These are phyloP conservation scores for Acyrthosiphon pisum DNA, from an alignment of 1,140 invertebrate species.

Conservation along the genomic window DNA sequence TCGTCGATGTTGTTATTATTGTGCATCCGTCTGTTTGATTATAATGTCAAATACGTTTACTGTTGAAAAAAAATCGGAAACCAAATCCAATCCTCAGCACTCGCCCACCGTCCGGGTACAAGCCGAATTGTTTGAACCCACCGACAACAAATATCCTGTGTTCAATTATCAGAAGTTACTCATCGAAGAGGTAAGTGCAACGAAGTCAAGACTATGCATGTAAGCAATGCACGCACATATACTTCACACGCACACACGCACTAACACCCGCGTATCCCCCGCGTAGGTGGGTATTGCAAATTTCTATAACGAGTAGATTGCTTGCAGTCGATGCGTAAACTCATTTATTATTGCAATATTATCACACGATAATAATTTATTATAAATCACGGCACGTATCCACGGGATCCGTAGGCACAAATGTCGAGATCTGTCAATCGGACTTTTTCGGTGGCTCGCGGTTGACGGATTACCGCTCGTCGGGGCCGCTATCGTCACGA, in stretches of 20 bases:
- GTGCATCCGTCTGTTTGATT: slow-evolving; percentile 39
- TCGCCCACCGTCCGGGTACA: slow-evolving; percentile 49
- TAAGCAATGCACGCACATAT: not conserved
- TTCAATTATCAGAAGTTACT: slow-evolving; percentile 56
- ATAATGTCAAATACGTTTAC: slow-evolving; percentile 46
- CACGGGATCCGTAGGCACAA: not conserved
- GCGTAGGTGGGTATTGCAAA: not conserved
- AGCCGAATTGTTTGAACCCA: slow-evolving; percentile 50
- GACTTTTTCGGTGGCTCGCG: not conserved
- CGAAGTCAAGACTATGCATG: not conserved
- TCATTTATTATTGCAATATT: not conserved
- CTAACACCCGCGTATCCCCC: not conserved
- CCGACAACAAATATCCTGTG: slow-evolving; percentile 55
- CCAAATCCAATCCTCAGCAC: slow-evolving; percentile 44
- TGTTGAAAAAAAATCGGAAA: slow-evolving; percentile 54
- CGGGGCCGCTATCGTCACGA: not conserved
- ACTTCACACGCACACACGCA: not conserved
- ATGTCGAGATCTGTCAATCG: not conserved
- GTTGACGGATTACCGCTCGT: not conserved
- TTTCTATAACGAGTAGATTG: not conserved
- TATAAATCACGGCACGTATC: not conserved
- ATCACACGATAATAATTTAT: not conserved
- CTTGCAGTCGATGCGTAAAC: too few relatives aligned
- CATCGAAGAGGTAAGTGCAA: slow-evolving; percentile 54
- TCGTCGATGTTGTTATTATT: slow-evolving; percentile 49